A percentile compares a stretch with the other conserved stretches of the same genome.
These are phyloP conservation scores for Asarcornis scutulata DNA, from an alignment of 2,113 vertebrate species.

Conservation along the genomic window DNA sequence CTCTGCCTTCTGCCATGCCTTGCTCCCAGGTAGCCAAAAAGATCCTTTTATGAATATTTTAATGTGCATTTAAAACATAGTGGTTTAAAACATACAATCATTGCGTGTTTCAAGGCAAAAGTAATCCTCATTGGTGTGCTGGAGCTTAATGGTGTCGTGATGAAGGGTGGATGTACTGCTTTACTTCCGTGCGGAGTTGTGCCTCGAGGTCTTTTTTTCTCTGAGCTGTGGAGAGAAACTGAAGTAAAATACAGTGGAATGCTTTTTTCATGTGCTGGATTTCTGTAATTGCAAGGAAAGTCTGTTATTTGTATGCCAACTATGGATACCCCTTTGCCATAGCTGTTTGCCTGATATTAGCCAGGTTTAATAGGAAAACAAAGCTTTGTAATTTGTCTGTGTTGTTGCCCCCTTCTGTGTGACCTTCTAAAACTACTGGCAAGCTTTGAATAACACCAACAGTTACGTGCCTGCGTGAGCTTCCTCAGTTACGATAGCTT, in stretches of 20 bases:
- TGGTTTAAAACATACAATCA: background rate
- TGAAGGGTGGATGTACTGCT: background rate
- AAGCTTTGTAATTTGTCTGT: background rate
- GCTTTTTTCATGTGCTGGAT: background rate
- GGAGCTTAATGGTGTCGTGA: background rate
- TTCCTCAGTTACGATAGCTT: fast-evolving
- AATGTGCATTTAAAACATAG: background rate
- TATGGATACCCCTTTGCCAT: background rate
- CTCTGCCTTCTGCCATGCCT: background rate
- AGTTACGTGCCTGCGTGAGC: background rate
- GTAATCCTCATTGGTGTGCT: background rate
- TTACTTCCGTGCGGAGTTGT: background rate
- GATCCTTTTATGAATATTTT: background rate
- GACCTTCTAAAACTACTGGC: background rate
- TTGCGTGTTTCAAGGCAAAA: background rate
- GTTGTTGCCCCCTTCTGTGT: background rate
- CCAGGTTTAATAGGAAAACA: background rate
- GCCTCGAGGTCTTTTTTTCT: background rate
- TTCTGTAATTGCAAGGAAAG: background rate
- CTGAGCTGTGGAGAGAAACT: background rate
- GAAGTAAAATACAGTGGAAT: background rate
- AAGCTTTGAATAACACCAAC: background rate
- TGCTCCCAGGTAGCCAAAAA: background rate
- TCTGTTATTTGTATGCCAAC: background rate
- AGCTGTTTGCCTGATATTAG: background rate